Evolutionary conservation across 2,797 vertebrate species (phyloP).

Genomic region (Phoxinus dragarum): DNA sequence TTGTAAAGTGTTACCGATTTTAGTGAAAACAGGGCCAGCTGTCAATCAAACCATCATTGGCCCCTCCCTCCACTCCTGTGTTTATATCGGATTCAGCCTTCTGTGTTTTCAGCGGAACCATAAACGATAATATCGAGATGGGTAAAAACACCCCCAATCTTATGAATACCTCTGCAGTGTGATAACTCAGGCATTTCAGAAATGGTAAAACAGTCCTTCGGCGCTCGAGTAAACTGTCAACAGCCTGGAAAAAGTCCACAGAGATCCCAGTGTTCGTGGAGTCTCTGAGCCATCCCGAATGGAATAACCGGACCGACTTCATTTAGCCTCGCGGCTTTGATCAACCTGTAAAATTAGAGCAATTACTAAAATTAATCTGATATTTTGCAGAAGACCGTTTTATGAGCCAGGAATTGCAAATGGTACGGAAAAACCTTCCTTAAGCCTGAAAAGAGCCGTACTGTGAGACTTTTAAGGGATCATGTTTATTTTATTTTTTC

Average conservation of each 20-base stretch:
- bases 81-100: conserved; percentile 44
- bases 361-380: conserved; percentile 64
- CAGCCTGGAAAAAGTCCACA: conserved; percentile 61
- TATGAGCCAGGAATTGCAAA: conserved; percentile 53
- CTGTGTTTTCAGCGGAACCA: conserved; percentile 33
- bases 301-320: conserved; percentile 50
- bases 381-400: conserved; percentile 54
- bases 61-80: conserved; percentile 32
- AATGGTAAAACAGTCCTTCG: conserved; percentile 69
- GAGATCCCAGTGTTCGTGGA: conserved; percentile 59
- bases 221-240: conserved; percentile 58
- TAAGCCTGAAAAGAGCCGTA: conserved; percentile 39
- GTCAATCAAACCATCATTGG: conserved; percentile 32
- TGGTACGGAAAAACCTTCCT: conserved; percentile 43
- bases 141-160: conserved; percentile 58
- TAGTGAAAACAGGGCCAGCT: conserved; percentile 14
- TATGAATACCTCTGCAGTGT: conserved; percentile 57
- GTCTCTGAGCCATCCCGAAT: conserved; percentile 38
- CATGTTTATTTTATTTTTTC: not conserved
- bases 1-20: no score
- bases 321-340: conserved; percentile 50
- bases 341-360: conserved; percentile 61
- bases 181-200: conserved; percentile 65
- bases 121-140: conserved; percentile 58
- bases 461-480: conserved; percentile 36